These are phyloP conservation scores for Psittacula cyanocephala DNA, from an alignment of 2,113 vertebrate genomes.

Conservation along the genomic window DNA sequence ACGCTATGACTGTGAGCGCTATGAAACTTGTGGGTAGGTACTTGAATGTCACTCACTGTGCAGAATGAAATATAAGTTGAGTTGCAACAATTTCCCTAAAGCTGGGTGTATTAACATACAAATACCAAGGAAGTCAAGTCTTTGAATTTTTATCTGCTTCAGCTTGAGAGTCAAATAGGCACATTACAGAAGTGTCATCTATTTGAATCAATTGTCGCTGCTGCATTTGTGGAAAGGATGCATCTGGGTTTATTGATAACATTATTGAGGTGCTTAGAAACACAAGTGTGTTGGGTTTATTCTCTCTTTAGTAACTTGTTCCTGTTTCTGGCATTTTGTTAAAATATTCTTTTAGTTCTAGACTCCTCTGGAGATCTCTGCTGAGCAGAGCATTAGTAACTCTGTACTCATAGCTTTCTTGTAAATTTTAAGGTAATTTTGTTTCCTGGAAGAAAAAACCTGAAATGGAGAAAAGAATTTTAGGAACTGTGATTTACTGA, in stretches of 20 bases:
- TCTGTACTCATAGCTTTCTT: not conserved
- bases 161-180: not conserved
- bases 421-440: not conserved
- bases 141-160: constrained; percentile 51
- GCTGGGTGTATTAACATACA: constrained; percentile 37
- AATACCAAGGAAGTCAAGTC: constrained; percentile 25
- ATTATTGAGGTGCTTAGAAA: constrained; percentile 28
- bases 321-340: not conserved
- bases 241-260: constrained; percentile 35
- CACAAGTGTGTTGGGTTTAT: not conserved
- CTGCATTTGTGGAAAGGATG: not conserved
- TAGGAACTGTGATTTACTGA: not conserved
- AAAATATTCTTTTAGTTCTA: not conserved
- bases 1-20: not conserved
- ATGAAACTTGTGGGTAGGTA: constrained; percentile 29
- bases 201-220: constrained; percentile 4
- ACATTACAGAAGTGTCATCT: constrained; percentile 5
- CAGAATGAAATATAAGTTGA: not conserved
- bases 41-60: constrained; percentile 23
- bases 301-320: constrained; percentile 1
- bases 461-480: not conserved
- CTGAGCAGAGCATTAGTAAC: not conserved
- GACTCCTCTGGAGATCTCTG: not conserved
- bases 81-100: constrained; percentile 29
- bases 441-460: not conserved